Percentiles rank a stretch among this genome's conserved stretches.
phyloP scores from a whole-genome alignment of 2,888 invertebrate species.

The Pycnomerus fuliginosus region DNA sequence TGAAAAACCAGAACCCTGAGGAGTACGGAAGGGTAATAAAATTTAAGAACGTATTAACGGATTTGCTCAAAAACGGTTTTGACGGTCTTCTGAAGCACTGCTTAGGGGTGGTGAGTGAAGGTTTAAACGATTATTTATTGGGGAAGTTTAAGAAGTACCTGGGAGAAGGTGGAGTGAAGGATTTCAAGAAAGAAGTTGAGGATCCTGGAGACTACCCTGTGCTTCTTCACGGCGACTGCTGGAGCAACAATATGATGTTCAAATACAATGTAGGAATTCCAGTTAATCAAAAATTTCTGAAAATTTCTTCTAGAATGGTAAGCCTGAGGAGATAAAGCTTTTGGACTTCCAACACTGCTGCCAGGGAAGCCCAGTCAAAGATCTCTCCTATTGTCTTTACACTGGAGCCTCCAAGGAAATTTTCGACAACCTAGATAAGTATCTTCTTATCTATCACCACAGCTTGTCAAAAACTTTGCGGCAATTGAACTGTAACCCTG shows the following conservation, averaged over 20 bases:
- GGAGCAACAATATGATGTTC: constrained; percentile 40
- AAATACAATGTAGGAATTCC: constrained; percentile 39
- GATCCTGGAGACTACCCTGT: constrained; percentile 21
- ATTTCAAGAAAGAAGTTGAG: too few relatives aligned
- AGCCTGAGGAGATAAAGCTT: constrained; percentile 5
- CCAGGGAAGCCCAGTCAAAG: constrained; percentile 36
- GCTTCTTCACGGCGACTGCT: constrained; percentile 39
- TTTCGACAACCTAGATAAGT: constrained; percentile 37
- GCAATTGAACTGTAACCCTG: constrained; percentile 34
- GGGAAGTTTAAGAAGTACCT: constrained; percentile 4
- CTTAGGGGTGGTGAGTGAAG: too few relatives aligned
- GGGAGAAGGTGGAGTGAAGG: neutral
- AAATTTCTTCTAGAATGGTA: too few relatives aligned
- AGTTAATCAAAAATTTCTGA: too few relatives aligned
- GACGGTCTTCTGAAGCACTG: too few relatives aligned
- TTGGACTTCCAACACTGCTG: constrained; percentile 37
- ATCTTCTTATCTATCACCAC: constrained; percentile 41
- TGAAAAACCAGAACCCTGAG: constrained; percentile 21
- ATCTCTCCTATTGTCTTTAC: constrained; percentile 45
- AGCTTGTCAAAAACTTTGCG: constrained; percentile 34
- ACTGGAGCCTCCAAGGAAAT: constrained; percentile 37
- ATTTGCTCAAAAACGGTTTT: too few relatives aligned
- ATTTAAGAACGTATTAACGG: too few relatives aligned
- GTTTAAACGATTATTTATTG: constrained; percentile 11
- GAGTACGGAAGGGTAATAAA: constrained; percentile 10